A percentile compares a stretch with the other conserved stretches of the same genome.
Conservation (phyloP, 2,888 invertebrate species). For the Scaptomyza flava region DNA sequence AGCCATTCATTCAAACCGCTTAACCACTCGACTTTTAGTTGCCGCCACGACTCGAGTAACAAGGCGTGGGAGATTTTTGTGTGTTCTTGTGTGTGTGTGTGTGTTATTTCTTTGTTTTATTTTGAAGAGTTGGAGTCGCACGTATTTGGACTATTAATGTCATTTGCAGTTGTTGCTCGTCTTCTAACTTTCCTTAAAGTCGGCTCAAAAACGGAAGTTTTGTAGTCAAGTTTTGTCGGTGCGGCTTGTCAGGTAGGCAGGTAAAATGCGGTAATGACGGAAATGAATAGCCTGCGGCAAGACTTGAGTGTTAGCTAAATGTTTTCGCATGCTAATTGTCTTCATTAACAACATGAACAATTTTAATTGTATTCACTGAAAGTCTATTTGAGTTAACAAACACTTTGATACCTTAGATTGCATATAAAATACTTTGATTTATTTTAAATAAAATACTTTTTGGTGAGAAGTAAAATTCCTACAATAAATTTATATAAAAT, state of each 20-base stretch:
- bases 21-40: slow-evolving; percentile 57
- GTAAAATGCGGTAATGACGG: slow-evolving; percentile 58
- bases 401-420: neutral
- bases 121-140: slow-evolving; percentile 51
- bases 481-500: too few relatives aligned
- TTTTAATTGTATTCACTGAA: slow-evolving; percentile 24
- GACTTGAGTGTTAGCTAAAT: slow-evolving; percentile 50
- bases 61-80: slow-evolving; percentile 71
- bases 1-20: slow-evolving; percentile 11
- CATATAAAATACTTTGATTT: neutral
- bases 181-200: slow-evolving; percentile 33
- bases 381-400: slow-evolving; percentile 32
- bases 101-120: slow-evolving; percentile 29
- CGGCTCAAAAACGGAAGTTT: slow-evolving; percentile 71
- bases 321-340: slow-evolving; percentile 62
- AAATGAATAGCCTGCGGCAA: slow-evolving; percentile 70
- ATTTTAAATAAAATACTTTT: neutral
- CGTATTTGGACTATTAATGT: slow-evolving; percentile 75
- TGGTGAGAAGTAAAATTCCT: too few relatives aligned
- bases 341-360: slow-evolving; percentile 48
- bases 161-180: slow-evolving; percentile 50
- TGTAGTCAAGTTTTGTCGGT: slow-evolving; percentile 57
- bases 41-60: slow-evolving; percentile 22
- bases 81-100: neutral
- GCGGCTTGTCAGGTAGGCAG: slow-evolving; percentile 49